phyloP scores from a whole-genome alignment of 2,888 invertebrate species.

The Brachylomia viminalis region DNA sequence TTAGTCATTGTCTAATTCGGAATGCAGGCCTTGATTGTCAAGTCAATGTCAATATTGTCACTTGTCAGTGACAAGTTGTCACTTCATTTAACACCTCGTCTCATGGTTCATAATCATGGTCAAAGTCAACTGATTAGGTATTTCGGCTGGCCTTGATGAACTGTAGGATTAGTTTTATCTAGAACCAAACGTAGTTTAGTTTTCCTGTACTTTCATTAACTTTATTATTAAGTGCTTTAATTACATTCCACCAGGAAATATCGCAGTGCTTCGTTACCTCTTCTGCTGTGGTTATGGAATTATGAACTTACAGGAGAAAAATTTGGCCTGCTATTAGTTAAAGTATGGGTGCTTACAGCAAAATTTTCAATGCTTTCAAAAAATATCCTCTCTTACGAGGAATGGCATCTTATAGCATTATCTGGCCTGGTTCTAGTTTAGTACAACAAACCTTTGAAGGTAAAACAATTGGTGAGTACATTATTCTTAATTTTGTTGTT shows the following conservation, averaged over 20 bases:
- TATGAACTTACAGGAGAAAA: slow-evolving; percentile 67
- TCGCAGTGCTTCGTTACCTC: slow-evolving; percentile 54
- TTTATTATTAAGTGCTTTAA: slow-evolving; percentile 20
- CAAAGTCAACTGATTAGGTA: slow-evolving; percentile 37
- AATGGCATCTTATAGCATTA: slow-evolving; percentile 93
- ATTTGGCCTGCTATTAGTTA: slow-evolving; percentile 20
- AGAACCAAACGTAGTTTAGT: slow-evolving; percentile 29
- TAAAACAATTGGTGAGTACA: slow-evolving; percentile 90
- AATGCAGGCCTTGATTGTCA: no score
- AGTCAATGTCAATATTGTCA: no score
- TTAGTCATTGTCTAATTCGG: no score
- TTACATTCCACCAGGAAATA: slow-evolving; percentile 73
- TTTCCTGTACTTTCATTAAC: slow-evolving; percentile 37
- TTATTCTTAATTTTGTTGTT: neutral
- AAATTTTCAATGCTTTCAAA: slow-evolving; percentile 76
- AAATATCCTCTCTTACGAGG: slow-evolving; percentile 90
- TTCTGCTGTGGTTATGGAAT: slow-evolving; percentile 60
- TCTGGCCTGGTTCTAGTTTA: slow-evolving; percentile 94
- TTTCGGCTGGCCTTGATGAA: slow-evolving; percentile 25
- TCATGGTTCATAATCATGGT: slow-evolving; percentile 3
- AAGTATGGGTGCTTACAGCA: slow-evolving; percentile 81
- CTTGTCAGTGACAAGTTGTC: no score
- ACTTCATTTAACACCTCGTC: neutral
- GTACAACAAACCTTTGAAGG: slow-evolving; percentile 93
- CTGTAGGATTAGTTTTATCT: neutral